Evolutionary conservation across 2,888 invertebrate species (phyloP), one percentile per base, ranked within the genome.

Genomic region (Brachypalpus laphriformis): DNA sequence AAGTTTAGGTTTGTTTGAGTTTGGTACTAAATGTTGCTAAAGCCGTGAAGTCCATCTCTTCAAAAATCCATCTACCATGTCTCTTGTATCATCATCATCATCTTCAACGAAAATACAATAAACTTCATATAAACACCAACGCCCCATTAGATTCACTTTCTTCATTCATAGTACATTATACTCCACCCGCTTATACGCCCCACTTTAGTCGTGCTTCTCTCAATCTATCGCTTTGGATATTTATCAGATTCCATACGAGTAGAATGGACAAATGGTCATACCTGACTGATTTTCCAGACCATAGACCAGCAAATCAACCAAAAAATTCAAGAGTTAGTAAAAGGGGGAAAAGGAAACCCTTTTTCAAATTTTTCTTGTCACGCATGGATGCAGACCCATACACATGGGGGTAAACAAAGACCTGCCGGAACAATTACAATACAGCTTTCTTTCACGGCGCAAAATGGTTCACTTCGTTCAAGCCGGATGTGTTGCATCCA

Each of bases 101-200:
- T 28, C 25, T 4, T 5, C 2, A 25, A 25, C 2, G 7, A 28
- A 28, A 14, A 54, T 54, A 16, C 28, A 28, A 54, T 28, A 14
- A 16, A 28, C 28, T 31, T 6, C n/a, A 49, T 18, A 20, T 18
- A 20, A 47, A 20, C 18, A 49, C 49, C 0, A 14, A 54, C 16
- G 54, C 28, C 16, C 28, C 37, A 61, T 63, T 70, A 70, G 54
- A 42, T 71, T 31, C 56, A 78, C 78, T 78, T 71, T 71, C 78
- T 63, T 63, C 45, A 71, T 78, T 63, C 61, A 37, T n/a, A n/a
- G 47, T 51, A 25, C 37, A n/a, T 40, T 20, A 34, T 47, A 34
- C 14, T 61, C 2, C 42, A 68, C 18, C 51, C 25, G 42, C 34
- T 31, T 77, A 59, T 16, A 54, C n/a, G 70, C 63, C 56, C 54